Base-by-base conservation (phyloP, 1,140 invertebrate genomes). In the Drosophila setifemur region DNA sequence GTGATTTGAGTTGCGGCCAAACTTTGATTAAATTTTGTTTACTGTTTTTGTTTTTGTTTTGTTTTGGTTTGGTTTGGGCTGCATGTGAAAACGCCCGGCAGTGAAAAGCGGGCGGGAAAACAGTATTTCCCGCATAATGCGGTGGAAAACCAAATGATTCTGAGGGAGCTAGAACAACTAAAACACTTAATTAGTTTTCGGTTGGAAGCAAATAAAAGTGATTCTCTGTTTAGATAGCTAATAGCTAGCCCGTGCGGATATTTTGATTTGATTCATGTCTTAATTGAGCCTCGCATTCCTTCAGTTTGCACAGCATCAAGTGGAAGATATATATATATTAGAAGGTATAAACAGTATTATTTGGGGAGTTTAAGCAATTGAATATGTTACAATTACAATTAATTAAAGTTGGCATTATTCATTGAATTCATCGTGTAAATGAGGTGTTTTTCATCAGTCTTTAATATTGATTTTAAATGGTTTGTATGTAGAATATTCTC, bases 21-120 rank as follows among this genome's bases (percentile, higher is more conserved):
- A 64, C 57, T 64, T 64, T 64, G 58, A 66, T 66, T 64, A 49
- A 35, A 66, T 64, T 66, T 64, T 66, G 57, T 64, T 64, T 66
- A 63, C 60, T 29, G 42, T 49, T 64, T 64, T 57, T 37, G 21
- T 35, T 35, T 35, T 35, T 64, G 63, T 57, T 37, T 14, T 35
- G 12, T 35, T 35, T 63, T 28, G 40, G 28, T 64, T 63, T 35
- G 18, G 29, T 35, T 33, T 7, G 26, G 28, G 6, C n/a, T 12
- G n/a, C 26, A 3, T 16, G 11, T 11, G 52, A 33, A 29, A 19
- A n/a, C 26, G 9, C 44, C 14, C 42, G 42, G 21, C 9, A 23
- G 8, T 8, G 35, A 42, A 42, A 35, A 55, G 52, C 28, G n/a
- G 42, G 19, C 25, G n/a, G 23, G 6, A 18, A 39, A 50, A 33